These are phyloP conservation scores for Falcunculus frontatus DNA, from an alignment of 2,113 vertebrate genomes.

Conservation along the genomic window DNA sequence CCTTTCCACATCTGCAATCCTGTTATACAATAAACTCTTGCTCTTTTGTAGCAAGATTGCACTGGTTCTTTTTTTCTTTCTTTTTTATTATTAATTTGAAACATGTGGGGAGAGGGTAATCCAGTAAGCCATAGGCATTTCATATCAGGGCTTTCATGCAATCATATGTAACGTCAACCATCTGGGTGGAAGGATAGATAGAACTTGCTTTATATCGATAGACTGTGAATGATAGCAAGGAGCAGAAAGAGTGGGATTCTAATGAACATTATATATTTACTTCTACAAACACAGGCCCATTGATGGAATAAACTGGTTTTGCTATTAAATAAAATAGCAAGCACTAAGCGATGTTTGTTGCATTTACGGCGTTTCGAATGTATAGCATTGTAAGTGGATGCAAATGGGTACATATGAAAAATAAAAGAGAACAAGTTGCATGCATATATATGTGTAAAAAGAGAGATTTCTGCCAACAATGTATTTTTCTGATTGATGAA, in stretches of 20 bases:
- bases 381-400: neutral
- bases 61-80: constrained; percentile 65
- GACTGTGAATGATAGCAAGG: constrained; percentile 34
- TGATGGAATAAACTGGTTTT: neutral
- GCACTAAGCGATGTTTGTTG: neutral
- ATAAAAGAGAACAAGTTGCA: neutral
- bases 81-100: constrained; percentile 83
- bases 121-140: constrained; percentile 81
- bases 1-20: constrained; percentile 80
- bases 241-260: neutral
- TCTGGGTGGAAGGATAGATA: constrained; percentile 69
- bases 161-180: constrained; percentile 78
- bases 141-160: constrained; percentile 77
- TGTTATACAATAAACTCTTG: constrained; percentile 81
- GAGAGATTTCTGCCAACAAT: neutral
- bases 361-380: neutral
- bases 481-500: neutral
- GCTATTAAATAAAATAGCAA: neutral
- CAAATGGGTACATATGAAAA: neutral
- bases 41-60: constrained; percentile 79
- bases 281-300: neutral
- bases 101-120: constrained; percentile 79
- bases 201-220: constrained; percentile 26
- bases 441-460: neutral
- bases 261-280: neutral